phyloP scores from a whole-genome alignment of 2,888 invertebrate genomes.

The Cotesia congregata region DNA sequence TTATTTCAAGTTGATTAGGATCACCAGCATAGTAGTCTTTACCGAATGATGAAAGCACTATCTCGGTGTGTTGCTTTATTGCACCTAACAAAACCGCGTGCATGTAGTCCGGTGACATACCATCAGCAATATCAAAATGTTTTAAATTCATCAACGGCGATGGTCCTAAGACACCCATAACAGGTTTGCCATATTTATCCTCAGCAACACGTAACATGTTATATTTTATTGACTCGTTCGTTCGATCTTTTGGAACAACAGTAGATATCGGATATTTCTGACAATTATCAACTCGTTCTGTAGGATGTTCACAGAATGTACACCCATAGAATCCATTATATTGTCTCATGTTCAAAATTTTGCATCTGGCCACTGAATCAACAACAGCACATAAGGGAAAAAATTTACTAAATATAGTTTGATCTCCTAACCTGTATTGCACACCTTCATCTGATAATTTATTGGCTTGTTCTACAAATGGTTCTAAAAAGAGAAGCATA shows the following conservation, averaged over 20 bases:
- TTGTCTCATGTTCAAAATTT: too few species aligned
- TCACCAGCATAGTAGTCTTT: constrained; percentile 35
- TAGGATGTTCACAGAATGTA: too few species aligned
- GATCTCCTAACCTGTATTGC: constrained; percentile 24
- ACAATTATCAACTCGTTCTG: not conserved
- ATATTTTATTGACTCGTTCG: constrained; percentile 20
- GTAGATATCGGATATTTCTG: constrained; percentile 29
- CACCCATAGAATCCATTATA: too few species aligned
- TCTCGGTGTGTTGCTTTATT: constrained; percentile 25
- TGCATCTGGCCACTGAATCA: too few species aligned
- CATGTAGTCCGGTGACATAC: constrained; percentile 37
- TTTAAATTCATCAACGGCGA: constrained; percentile 36
- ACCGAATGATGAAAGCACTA: constrained; percentile 20
- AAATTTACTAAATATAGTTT: constrained; percentile 26
- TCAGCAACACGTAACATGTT: not conserved
- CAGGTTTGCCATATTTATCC: not conserved
- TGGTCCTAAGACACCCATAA: constrained; percentile 41
- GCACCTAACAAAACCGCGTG: constrained; percentile 38
- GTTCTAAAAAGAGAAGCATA: not conserved
- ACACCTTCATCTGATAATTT: constrained; percentile 28
- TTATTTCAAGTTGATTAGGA: constrained; percentile 16
- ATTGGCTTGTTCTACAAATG: constrained; percentile 37
- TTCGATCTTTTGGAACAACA: constrained; percentile 10
- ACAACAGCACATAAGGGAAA: not conserved
- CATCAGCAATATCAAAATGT: constrained; percentile 31